phyloP scores from a whole-genome alignment of 2,113 vertebrate species.

The Origma solitaria region DNA sequence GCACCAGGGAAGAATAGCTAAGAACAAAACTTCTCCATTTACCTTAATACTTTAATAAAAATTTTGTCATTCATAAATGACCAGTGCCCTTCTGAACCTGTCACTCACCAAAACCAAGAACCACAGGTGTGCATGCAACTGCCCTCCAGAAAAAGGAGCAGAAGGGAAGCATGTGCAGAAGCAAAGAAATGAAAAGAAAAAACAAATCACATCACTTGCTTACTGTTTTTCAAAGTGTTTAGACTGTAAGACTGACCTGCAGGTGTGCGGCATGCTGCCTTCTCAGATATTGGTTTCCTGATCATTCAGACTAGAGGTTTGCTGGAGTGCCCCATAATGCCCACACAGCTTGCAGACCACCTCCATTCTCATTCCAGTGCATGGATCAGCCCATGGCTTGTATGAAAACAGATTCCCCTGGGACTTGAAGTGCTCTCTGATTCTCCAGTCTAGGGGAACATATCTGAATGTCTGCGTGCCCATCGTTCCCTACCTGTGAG shows the following conservation, averaged over 20 bases:
- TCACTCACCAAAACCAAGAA: neutral
- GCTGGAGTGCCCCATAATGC: neutral
- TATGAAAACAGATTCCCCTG: neutral
- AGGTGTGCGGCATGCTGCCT: neutral
- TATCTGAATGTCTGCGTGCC: neutral
- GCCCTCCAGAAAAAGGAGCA: neutral
- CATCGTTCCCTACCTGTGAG: neutral
- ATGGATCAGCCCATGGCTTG: neutral
- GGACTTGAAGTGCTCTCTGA: neutral
- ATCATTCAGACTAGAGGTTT: neutral
- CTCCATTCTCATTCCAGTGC: neutral
- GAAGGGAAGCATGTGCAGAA: neutral
- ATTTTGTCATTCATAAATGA: neutral
- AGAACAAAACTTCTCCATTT: neutral
- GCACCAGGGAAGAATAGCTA: neutral
- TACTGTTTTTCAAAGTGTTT: neutral
- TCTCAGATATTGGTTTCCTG: neutral
- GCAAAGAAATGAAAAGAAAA: neutral
- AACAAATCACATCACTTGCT: neutral
- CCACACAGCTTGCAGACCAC: neutral
- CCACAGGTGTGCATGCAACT: neutral
- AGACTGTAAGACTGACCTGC: neutral
- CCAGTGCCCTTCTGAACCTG: neutral
- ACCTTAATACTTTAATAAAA: neutral
- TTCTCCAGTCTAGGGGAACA: rapidly evolving